Percentiles rank a stretch among this genome's conserved stretches.
Conservation (phyloP, 2,113 vertebrate genomes). For the Galemys pyrenaicus region DNA sequence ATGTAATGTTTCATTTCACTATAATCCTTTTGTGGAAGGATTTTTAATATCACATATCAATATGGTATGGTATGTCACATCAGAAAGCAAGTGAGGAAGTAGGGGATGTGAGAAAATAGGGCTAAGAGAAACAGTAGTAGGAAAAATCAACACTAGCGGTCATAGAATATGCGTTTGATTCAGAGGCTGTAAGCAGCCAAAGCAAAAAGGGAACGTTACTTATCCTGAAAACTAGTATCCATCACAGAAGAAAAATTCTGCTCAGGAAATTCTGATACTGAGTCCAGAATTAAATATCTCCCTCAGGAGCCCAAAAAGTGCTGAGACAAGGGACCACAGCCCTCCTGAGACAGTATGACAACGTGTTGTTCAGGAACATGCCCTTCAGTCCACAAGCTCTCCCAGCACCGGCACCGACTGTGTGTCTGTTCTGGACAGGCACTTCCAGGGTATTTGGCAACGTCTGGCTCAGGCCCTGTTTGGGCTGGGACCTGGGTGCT, state of each 20-base stretch:
- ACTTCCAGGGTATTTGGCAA: neutral
- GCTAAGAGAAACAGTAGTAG: neutral
- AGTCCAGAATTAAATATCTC: neutral
- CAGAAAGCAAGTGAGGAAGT: neutral
- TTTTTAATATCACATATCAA: neutral
- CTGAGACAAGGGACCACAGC: neutral
- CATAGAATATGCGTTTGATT: neutral
- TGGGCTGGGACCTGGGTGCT: neutral
- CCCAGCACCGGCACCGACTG: rapidly evolving
- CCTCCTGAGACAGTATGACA: neutral
- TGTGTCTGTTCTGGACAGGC: rapidly evolving
- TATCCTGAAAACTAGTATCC: neutral
- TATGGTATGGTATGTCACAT: neutral
- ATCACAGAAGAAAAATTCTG: neutral
- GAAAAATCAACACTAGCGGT: neutral
- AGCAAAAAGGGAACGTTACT: neutral
- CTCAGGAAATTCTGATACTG: neutral
- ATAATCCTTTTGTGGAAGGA: neutral
- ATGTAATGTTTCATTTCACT: conserved; percentile 20
- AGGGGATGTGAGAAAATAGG: neutral
- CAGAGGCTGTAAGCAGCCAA: neutral
- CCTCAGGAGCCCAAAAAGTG: neutral
- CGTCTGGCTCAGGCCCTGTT: rapidly evolving
- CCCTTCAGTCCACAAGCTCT: too few species aligned
- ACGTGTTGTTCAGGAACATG: neutral